A percentile compares a stretch with the other conserved stretches of the same genome.
These are phyloP conservation scores for Electrophaes corylata DNA, from an alignment of 2,888 invertebrate species.

Conservation along the genomic window DNA sequence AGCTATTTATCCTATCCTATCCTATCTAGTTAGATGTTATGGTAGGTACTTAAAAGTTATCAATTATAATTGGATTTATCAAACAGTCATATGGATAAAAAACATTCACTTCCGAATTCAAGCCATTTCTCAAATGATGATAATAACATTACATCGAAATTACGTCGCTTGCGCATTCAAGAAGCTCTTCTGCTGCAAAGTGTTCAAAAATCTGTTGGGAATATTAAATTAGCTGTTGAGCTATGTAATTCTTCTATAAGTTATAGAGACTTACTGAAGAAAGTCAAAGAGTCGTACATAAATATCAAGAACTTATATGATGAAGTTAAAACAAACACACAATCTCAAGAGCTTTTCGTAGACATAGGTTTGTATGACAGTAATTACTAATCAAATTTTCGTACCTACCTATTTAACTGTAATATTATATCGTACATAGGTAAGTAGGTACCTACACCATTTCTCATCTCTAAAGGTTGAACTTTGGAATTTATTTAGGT, in stretches of 20 bases:
- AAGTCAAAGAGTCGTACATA: slow-evolving; percentile 50
- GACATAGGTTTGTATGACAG: slow-evolving; percentile 50
- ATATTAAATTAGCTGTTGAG: slow-evolving; percentile 16
- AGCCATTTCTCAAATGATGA: slow-evolving; percentile 20
- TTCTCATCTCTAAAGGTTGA: too few relatives aligned
- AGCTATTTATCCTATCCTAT: too few relatives aligned
- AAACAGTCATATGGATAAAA: slow-evolving; percentile 13
- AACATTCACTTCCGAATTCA: slow-evolving; percentile 15
- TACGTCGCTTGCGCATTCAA: slow-evolving; percentile 71
- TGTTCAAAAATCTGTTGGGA: slow-evolving; percentile 29
- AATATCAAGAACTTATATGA: slow-evolving; percentile 51
- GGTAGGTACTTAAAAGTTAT: too few relatives aligned
- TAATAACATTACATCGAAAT: slow-evolving; percentile 49
- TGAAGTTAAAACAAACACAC: slow-evolving; percentile 59
- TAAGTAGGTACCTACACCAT: too few relatives aligned
- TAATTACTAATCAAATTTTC: neutral
- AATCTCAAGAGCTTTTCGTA: slow-evolving; percentile 49
- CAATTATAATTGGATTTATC: neutral
- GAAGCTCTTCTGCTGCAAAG: slow-evolving; percentile 60
- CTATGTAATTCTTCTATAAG: slow-evolving; percentile 34
- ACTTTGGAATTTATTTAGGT: too few relatives aligned
- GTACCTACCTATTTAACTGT: too few relatives aligned
- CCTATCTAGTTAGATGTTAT: too few relatives aligned
- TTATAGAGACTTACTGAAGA: slow-evolving; percentile 45
- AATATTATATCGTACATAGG: too few relatives aligned